Evolutionary conservation across 2,888 invertebrate genomes (phyloP), one percentile per base, ranked within the genome.

Genomic region (Archaeoteleia sp.): DNA sequence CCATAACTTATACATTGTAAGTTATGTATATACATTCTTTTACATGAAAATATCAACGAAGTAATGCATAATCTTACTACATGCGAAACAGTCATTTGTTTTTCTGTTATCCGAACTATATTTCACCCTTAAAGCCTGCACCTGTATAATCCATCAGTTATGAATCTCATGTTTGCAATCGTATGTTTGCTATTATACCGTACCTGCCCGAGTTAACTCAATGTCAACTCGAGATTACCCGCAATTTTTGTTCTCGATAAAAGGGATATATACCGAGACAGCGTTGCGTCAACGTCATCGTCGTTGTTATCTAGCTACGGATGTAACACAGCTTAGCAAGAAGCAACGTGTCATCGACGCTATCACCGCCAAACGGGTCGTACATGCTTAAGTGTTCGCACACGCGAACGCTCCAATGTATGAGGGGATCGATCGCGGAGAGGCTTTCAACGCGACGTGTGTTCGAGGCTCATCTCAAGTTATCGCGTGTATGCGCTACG

Each of bases 391-490:
- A 55, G 66, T 43, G 48, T 54, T 58, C 35, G 30, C 20, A 46
- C 60, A 55, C 61, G 55, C 67, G 66, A 53, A 66, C 53, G 43
- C 32, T 23, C 30, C 13, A 29, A 17, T 25, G 27, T 42, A 32
- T 49, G 53, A 23, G 39, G 20, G 35, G 17, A 72, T 70, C 70
- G 70, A 70, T 74, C 48, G 67, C 15, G 49, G 62, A 68, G 62
- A 63, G 58, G 63, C 65, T 71, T 70, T 72, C 68, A 71, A 20
- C 23, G 51, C 8, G 7, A 23, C 37, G 49, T 49, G 20, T 54
- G 58, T 54, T 48, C 40, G 20, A 53, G 15, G 60, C 48, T 67
- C 60, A 54, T 60, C 60, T 53, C 60, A 66, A 60, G 53, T 51
- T 20, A n/a, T n/a, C 14, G 30, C 42, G 35, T 42, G 46, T 53